Conservation (phyloP, 1,140 invertebrate species). For the Drosophila pandora region DNA sequence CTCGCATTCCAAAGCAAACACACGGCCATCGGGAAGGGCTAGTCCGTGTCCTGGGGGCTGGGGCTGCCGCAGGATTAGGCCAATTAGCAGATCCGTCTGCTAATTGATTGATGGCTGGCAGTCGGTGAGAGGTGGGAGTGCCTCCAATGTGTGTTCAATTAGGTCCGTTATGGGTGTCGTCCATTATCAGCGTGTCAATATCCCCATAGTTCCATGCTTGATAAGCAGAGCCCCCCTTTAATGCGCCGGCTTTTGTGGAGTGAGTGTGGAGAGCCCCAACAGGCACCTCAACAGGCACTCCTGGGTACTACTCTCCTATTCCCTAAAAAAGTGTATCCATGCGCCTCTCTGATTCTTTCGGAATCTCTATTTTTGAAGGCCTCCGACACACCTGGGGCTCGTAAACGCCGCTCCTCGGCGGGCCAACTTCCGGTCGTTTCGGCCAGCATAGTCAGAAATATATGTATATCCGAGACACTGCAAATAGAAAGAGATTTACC, state of each 20-base stretch:
- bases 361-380: not conserved
- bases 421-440: slow-evolving; percentile 6
- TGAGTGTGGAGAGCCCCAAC: not conserved
- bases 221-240: slow-evolving; percentile 1
- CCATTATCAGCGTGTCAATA: slow-evolving; percentile 20
- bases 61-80: not conserved
- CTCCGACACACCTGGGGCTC: not conserved
- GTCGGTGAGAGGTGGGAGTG: not conserved
- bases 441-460: not conserved
- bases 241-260: not conserved
- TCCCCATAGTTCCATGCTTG: not conserved
- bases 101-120: slow-evolving; percentile 61
- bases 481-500: not conserved
- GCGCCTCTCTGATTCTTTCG: not conserved
- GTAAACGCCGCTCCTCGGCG: not conserved
- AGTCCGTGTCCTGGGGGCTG: slow-evolving; percentile 6
- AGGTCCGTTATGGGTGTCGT: slow-evolving; percentile 2
- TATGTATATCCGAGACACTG: not conserved
- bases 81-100: slow-evolving; percentile 51
- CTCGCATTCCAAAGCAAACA: slow-evolving; percentile 59
- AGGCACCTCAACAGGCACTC: not conserved
- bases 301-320: not conserved
- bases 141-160: slow-evolving; percentile 31
- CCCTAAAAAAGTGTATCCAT: too few relatives aligned
- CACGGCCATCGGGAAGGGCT: slow-evolving; percentile 2